Evolutionary conservation across 2,113 vertebrate species (phyloP).

Genomic region (Pygoscelis antarcticus): DNA sequence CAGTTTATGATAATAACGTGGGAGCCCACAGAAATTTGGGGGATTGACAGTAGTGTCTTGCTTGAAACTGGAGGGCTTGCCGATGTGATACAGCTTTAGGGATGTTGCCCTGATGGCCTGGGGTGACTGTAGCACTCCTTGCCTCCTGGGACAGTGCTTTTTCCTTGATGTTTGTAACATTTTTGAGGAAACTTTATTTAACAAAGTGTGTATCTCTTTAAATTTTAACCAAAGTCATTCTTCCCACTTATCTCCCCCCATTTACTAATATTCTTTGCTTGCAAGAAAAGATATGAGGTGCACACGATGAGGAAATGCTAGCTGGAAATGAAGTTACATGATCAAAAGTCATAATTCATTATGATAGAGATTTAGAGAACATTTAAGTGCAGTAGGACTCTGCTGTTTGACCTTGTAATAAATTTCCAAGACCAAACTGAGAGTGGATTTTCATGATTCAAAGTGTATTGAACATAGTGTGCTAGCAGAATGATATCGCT

Average conservation of each 20-base stretch:
- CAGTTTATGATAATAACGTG: fast-evolving
- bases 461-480: not conserved
- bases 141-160: too few species aligned
- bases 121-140: not conserved
- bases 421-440: not conserved
- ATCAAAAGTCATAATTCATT: not conserved
- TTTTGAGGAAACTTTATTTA: not conserved
- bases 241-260: not conserved
- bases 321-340: not conserved
- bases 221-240: not conserved
- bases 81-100: fast-evolving
- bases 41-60: fast-evolving
- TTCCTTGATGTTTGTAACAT: fast-evolving
- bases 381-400: not conserved
- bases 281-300: not conserved
- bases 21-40: not conserved
- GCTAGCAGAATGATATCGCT: not conserved
- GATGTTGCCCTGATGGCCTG: fast-evolving
- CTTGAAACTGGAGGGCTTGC: too few species aligned
- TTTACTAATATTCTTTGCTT: not conserved
- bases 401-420: not conserved
- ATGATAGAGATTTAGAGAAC: not conserved
- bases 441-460: not conserved
- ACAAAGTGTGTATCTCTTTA: not conserved
- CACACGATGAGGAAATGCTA: not conserved